Evolutionary conservation across 2,113 vertebrate species (phyloP).

Genomic region (Alces alces): DNA sequence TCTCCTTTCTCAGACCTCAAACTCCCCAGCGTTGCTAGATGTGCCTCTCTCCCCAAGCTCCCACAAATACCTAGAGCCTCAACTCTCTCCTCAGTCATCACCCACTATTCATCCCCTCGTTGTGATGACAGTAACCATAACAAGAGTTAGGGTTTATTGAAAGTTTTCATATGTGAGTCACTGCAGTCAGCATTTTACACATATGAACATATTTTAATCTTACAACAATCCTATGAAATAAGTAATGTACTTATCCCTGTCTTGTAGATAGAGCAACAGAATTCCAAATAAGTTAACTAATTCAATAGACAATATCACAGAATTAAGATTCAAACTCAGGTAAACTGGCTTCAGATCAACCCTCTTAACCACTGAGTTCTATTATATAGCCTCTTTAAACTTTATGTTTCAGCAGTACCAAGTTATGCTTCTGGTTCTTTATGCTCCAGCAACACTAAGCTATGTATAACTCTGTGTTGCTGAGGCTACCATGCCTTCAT

Average conservation of each 20-base stretch:
- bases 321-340: neutral
- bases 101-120: neutral
- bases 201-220: neutral
- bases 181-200: neutral
- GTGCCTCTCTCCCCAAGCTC: neutral
- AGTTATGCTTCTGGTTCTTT: neutral
- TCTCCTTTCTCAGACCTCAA: neutral
- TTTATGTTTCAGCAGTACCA: neutral
- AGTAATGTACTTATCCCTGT: neutral
- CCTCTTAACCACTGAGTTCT: neutral
- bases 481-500: neutral
- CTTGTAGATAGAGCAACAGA: neutral
- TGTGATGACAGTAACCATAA: neutral
- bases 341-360: neutral
- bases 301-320: neutral
- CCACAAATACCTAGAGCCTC: neutral
- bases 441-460: neutral
- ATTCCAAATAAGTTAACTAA: neutral
- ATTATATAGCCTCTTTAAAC: neutral
- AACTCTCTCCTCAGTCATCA: neutral
- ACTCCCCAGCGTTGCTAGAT: neutral
- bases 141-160: neutral
- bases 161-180: neutral
- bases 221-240: neutral
- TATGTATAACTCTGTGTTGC: neutral